Percentiles rank a stretch among this genome's conserved stretches.
Conservation (phyloP, 2,797 vertebrate species). For the Periparus ater region DNA sequence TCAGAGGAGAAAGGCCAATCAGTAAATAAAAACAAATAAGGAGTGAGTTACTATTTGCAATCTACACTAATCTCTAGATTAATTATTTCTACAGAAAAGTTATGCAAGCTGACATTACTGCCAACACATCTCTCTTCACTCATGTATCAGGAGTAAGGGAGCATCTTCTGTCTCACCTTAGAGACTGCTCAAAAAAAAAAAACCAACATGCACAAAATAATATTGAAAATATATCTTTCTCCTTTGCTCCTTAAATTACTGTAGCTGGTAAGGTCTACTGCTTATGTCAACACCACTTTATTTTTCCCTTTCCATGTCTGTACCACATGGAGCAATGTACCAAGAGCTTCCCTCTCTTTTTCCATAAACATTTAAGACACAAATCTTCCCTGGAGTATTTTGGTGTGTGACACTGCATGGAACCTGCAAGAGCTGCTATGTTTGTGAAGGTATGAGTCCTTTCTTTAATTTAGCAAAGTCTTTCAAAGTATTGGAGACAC, state of each 20-base stretch:
- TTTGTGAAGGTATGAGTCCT: not conserved
- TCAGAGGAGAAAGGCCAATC: not conserved
- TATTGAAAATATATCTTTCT: not conserved
- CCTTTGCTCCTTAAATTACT: not conserved
- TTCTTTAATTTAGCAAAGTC: constrained; percentile 2
- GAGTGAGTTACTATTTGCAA: not conserved
- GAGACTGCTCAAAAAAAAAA: not conserved
- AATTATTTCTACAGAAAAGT: not conserved
- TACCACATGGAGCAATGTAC: not conserved
- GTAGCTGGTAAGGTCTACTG: not conserved
- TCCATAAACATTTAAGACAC: constrained; percentile 51
- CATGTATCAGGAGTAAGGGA: not conserved
- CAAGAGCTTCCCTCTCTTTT: constrained; percentile 14
- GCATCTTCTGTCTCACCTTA: not conserved
- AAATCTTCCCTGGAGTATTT: constrained; percentile 11
- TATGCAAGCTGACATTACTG: not conserved
- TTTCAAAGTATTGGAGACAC: not conserved
- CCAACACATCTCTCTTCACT: not conserved
- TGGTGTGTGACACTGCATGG: not conserved
- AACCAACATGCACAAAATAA: not conserved
- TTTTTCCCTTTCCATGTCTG: not conserved
- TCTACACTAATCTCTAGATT: not conserved
- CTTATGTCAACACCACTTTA: not conserved
- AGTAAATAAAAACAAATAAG: not conserved
- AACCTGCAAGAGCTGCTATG: not conserved